A percentile compares a stretch with the other conserved stretches of the same genome.
phyloP scores from a whole-genome alignment of 2,113 vertebrate genomes.

The Isurus oxyrinchus region DNA sequence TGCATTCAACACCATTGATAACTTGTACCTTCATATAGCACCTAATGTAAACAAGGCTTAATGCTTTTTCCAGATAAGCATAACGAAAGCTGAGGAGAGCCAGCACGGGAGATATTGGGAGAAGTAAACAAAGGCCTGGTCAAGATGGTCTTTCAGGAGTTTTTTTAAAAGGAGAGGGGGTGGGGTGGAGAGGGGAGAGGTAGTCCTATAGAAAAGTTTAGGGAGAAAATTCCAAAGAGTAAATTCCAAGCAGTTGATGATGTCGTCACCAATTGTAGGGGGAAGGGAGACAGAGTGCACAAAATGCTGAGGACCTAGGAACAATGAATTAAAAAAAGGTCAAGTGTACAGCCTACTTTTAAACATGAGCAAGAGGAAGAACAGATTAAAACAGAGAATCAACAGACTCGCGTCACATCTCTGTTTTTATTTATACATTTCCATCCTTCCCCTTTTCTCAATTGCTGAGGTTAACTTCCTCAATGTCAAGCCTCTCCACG shows the following conservation, averaged over 20 bases:
- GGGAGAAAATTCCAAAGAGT: not conserved
- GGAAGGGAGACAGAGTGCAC: not conserved
- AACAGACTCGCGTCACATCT: not conserved
- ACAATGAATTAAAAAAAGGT: not conserved
- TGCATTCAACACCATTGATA: no score
- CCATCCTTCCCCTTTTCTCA: constrained; percentile 14
- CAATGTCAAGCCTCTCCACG: not conserved
- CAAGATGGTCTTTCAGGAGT: not conserved
- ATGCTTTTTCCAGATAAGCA: not conserved
- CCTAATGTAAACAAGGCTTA: not conserved
- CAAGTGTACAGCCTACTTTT: not conserved
- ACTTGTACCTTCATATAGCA: not conserved
- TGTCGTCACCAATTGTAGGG: not conserved
- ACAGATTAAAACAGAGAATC: not conserved
- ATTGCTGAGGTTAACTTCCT: not conserved
- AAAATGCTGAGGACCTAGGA: not conserved
- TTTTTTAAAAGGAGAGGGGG: not conserved
- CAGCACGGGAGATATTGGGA: not conserved
- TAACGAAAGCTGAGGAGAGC: not conserved
- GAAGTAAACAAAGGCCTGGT: not conserved
- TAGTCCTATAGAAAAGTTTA: not conserved
- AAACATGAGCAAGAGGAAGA: not conserved
- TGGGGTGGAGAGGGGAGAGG: not conserved
- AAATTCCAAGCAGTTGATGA: no score
- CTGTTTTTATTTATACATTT: not conserved